Conservation (phyloP, 2,888 invertebrate genomes). For the Philonicus albiceps region DNA sequence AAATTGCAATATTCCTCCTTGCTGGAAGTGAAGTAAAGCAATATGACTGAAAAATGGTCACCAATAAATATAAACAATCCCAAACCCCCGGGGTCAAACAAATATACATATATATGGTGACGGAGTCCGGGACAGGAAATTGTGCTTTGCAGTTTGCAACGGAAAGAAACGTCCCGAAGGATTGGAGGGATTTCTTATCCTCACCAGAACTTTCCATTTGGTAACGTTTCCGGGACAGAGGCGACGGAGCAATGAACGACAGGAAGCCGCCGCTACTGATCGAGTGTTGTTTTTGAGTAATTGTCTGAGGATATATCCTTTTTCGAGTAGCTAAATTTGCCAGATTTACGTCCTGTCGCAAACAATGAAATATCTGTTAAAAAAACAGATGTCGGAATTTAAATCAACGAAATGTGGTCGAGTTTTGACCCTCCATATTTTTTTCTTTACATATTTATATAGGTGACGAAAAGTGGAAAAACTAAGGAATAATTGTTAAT, state of each 20-base stretch:
- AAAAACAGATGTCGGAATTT: background rate
- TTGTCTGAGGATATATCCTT: background rate
- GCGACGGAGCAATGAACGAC: background rate
- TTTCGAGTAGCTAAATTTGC: background rate
- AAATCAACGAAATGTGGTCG: background rate
- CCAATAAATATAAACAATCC: slow-evolving; percentile 7
- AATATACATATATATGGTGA: background rate
- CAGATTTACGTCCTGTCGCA: background rate
- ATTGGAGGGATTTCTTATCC: background rate
- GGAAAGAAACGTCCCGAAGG: background rate
- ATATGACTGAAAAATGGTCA: slow-evolving; percentile 2
- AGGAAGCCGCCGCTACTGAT: background rate
- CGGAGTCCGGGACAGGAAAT: background rate
- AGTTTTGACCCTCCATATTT: background rate
- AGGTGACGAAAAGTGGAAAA: too few species aligned
- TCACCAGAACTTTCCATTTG: slow-evolving; percentile 1
- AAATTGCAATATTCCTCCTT: background rate
- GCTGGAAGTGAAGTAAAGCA: background rate
- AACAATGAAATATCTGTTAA: background rate
- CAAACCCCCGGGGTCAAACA: background rate
- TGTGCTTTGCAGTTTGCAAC: background rate
- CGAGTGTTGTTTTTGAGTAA: background rate
- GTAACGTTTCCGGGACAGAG: background rate
- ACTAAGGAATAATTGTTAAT: too few species aligned
- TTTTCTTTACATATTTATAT: background rate